Base-by-base conservation (phyloP, 1,140 invertebrate species). In the Elymnias hypermnestra region DNA sequence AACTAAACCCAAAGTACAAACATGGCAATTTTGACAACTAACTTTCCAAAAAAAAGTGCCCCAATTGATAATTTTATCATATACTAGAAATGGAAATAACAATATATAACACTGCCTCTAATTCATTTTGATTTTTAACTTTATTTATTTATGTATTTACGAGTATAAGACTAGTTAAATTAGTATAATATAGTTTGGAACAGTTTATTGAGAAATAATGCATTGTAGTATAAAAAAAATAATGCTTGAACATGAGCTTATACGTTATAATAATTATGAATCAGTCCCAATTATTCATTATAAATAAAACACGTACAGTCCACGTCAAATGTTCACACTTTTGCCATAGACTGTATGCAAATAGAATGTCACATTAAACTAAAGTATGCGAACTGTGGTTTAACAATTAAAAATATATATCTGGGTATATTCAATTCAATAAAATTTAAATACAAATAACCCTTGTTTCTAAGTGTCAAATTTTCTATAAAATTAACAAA, bases 231-330 rank as follows among this genome's bases (percentile, higher is more conserved):
- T 21, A 21, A 4, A 4, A n/a, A 26, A 1, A 26, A 26, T n/a
- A 26, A n/a, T 26, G 1, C 7, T n/a, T 26, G 25, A 26, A 26
- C 10, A 26, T n/a, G 25, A 21, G n/a, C 8, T 2, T n/a, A 26
- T 26, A 9, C 8, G 4, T 26, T 7, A 26, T n/a, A 14, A 13
- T 31, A 31, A 6, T 7, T 31, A 31, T 15, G 29, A 15, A 14
- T 31, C 29, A 31, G 29, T 31, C 29, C 29, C 29, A 14, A 14
- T 31, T 31, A 31, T 31, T 31, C 29, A 31, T 15, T 31, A 31
- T 5, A 31, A 1, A 31, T n/a, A 31, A 31, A 31, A 31, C 6
- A 31, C 1, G 10, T 31, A 14, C 29, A 31, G 10, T 31, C 29
- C 2, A 31, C 6, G 29, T 5, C 29, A 13, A 31, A 13, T 5